These are phyloP conservation scores for Fregetta grallaria DNA, from an alignment of 2,113 vertebrate species.

Conservation along the genomic window DNA sequence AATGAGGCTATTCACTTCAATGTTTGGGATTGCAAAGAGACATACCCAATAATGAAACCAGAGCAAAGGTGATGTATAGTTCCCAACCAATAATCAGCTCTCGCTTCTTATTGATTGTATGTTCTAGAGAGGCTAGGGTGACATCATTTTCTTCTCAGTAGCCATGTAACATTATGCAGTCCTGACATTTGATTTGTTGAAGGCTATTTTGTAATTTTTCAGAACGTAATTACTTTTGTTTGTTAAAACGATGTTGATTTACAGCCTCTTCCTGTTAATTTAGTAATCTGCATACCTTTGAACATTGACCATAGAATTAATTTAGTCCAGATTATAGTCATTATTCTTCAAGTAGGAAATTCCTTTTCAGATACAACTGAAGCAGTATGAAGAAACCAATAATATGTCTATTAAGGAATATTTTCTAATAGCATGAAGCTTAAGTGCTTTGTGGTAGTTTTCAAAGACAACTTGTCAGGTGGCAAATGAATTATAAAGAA, in stretches of 20 bases:
- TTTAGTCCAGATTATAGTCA: background rate
- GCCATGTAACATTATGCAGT: background rate
- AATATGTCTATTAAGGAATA: background rate
- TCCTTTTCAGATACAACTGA: background rate
- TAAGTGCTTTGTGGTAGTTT: background rate
- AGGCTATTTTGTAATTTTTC: background rate
- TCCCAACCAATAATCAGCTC: background rate
- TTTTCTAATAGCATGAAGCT: background rate
- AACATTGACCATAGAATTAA: background rate
- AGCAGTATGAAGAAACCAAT: background rate
- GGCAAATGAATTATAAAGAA: background rate
- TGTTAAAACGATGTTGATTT: background rate
- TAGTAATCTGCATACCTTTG: background rate
- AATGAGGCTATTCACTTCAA: background rate
- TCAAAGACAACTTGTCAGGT: background rate
- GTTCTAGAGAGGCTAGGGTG: background rate
- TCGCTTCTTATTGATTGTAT: background rate
- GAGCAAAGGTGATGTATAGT: background rate
- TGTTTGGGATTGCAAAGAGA: background rate
- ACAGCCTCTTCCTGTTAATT: background rate
- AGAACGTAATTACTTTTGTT: background rate
- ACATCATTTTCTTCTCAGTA: background rate
- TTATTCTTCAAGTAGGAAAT: background rate
- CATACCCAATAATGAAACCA: background rate
- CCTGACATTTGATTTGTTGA: background rate